Evolutionary conservation across 2,888 invertebrate species (phyloP), one percentile per base, ranked within the genome.

Genomic region (Emmelina monodactyla): DNA sequence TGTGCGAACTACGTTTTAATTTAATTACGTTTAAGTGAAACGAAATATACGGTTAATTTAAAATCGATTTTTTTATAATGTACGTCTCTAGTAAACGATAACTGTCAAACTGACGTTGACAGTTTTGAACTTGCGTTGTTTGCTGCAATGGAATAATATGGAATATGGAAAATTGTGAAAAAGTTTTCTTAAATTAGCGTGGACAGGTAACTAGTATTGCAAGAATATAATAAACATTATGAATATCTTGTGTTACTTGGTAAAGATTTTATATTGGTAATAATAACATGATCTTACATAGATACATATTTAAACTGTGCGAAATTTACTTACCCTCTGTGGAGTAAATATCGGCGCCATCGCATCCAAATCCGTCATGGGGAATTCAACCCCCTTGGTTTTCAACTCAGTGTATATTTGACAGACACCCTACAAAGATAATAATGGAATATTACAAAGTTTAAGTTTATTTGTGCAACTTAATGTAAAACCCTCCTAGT

Each of bases 321-420:
- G 9, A 6, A 13, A 12, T 4, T 3, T 40, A 60, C 72, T 73
- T 80, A 94, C 94, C 78, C 93, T 84, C 61, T 92, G 91, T 10
- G 95, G 95, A 42, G 95, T 96, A 56, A 92, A 91, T 47, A 96
- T 95, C 0, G 96, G 95, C 31, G 94, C 96, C 88, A 94, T 89
- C 3, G 91, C 85, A 62, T 97, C 97, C 44, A 95, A 75, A 68
- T 97, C 95, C 2, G 96, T 94, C 82, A 94, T 88, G 1, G 99
- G 99, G 71, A 99, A 99, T 68, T 98, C 97, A 37, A 99, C 95
- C 25, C 98, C 98, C 75, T 98, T 98, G 31, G 88, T 85, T 57
- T 90, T 89, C 28, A 99, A 82, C 59, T 99, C 98, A 60, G 91
- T 89, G 75, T 97, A 98, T n/a, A 97, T 87, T 65, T 91, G 90